Evolutionary conservation across 2,113 vertebrate species (phyloP).

Genomic region (Dicrurus megarhynchus): DNA sequence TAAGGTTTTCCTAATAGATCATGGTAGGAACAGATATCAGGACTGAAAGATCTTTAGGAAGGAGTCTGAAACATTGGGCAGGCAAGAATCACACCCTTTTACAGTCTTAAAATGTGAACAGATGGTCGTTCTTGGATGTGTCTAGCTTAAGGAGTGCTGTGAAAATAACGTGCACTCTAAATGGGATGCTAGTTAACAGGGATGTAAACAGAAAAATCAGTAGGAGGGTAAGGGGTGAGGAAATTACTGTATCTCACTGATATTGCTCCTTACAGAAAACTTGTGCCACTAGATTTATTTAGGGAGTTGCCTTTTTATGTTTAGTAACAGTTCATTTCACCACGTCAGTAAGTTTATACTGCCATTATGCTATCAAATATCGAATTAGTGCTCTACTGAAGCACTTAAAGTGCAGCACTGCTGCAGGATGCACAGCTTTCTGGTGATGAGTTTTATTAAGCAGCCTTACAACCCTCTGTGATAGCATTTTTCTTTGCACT

Average conservation of each 20-base stretch:
- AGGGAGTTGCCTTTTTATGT: constrained; percentile 13
- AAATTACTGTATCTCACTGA: not conserved
- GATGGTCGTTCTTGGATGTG: constrained; percentile 5
- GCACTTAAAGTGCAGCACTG: not conserved
- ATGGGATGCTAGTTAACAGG: constrained; percentile 14
- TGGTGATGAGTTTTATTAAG: constrained; percentile 21
- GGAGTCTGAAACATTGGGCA: not conserved
- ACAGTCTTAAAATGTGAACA: not conserved
- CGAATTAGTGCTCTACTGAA: not conserved
- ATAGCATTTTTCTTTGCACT: constrained; percentile 24
- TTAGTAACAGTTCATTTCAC: constrained; percentile 14
- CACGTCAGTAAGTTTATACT: not conserved
- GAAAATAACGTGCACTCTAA: constrained; percentile 24
- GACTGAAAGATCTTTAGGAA: not conserved
- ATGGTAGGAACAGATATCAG: not conserved
- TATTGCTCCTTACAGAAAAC: not conserved
- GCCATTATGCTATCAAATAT: constrained; percentile 10
- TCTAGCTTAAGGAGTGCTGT: not conserved
- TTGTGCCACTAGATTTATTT: constrained; percentile 13
- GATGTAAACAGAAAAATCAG: constrained; percentile 25
- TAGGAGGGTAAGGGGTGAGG: not conserved
- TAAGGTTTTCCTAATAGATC: not conserved
- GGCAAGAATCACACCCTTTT: not conserved
- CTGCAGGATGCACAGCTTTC: not conserved
- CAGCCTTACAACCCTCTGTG: not conserved